Conservation (phyloP, 2,888 invertebrate species). For the Tribolium freemani region DNA sequence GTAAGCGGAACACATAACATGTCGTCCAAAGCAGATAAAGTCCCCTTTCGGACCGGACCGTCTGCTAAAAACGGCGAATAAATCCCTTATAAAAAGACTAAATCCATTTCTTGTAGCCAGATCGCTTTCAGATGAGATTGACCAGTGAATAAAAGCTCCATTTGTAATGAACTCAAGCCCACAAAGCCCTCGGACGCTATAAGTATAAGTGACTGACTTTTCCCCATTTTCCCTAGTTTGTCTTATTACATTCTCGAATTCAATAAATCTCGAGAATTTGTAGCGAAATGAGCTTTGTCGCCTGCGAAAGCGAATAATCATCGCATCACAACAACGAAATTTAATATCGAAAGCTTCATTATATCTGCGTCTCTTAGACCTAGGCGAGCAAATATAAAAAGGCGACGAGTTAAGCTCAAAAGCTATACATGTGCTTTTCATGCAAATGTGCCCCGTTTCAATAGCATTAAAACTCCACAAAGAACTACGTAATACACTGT, state of each 20-base stretch:
- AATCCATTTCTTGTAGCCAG: conserved; percentile 65
- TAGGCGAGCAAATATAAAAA: conserved; percentile 68
- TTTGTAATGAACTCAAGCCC: conserved; percentile 67
- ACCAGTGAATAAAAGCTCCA: conserved; percentile 67
- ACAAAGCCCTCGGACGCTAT: conserved; percentile 51
- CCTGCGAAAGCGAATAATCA: conserved; percentile 23
- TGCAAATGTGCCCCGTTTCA: conserved; percentile 59
- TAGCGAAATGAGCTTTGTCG: conserved; percentile 30
- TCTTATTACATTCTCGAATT: conserved; percentile 28
- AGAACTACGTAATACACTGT: conserved; percentile 57
- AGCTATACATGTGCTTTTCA: conserved; percentile 60
- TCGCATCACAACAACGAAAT: conserved; percentile 38
- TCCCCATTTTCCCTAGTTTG: conserved; percentile 26
- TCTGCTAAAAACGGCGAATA: conserved; percentile 53
- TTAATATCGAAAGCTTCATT: conserved; percentile 53
- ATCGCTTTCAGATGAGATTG: conserved; percentile 68
- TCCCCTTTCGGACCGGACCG: conserved; percentile 44
- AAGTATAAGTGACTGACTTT: conserved; percentile 45
- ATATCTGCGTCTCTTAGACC: conserved; percentile 67
- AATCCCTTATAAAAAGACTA: conserved; percentile 60
- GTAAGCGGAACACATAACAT: conserved; percentile 40
- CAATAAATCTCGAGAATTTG: conserved; percentile 12
- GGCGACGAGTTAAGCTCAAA: conserved; percentile 64
- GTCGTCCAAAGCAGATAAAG: conserved; percentile 37
- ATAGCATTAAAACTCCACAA: conserved; percentile 59